Evolutionary conservation across 2,113 vertebrate genomes (phyloP).

Genomic region (Gallinago undulata): DNA sequence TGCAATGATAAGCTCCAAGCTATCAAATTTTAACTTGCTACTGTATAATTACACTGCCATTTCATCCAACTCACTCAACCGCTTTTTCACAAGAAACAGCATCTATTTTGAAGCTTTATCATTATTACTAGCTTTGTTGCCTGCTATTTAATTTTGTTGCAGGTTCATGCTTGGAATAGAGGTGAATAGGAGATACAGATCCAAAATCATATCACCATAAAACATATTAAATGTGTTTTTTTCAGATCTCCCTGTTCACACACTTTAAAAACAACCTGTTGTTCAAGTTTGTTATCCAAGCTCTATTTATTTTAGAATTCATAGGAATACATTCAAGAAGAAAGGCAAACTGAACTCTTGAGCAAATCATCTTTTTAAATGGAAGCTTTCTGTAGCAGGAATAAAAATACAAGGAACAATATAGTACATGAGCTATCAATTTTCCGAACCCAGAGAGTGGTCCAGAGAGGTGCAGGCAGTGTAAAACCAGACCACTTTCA

Average conservation of each 20-base stretch:
- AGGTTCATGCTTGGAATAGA: not conserved
- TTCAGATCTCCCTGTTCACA: not conserved
- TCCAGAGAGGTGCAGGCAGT: not conserved
- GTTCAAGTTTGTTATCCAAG: not conserved
- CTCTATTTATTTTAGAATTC: not conserved
- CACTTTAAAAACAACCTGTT: not conserved
- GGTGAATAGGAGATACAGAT: not conserved
- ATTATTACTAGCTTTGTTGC: not conserved
- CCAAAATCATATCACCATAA: not conserved
- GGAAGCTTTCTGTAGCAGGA: not conserved
- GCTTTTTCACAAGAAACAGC: constrained; percentile 9
- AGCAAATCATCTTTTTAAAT: not conserved
- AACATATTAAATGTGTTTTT: not conserved
- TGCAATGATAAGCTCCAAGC: constrained; percentile 21
- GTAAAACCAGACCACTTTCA: not conserved
- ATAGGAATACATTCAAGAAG: not conserved
- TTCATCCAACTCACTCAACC: not conserved
- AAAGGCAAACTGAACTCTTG: not conserved
- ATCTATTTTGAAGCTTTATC: constrained; percentile 28
- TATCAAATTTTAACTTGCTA: constrained; percentile 5
- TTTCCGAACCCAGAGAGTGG: not conserved
- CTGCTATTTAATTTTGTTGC: not conserved
- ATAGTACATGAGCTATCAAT: not conserved
- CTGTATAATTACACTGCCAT: constrained; percentile 9
- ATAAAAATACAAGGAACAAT: not conserved